Evolutionary conservation across 2,888 invertebrate genomes (phyloP).

Genomic region (Lepidochitona cinerea): DNA sequence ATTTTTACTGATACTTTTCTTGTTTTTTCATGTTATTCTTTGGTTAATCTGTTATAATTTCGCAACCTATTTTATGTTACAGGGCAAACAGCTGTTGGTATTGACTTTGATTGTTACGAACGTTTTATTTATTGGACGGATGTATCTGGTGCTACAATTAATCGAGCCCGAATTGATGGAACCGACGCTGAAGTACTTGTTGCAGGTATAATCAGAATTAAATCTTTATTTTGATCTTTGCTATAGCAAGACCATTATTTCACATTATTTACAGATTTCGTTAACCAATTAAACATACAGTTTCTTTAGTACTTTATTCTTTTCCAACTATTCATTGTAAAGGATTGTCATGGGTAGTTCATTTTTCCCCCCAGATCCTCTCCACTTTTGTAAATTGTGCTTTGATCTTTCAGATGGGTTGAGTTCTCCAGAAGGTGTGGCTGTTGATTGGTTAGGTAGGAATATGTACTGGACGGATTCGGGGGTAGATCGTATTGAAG

Average conservation of each 20-base stretch:
- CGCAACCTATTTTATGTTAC: conserved; percentile 15
- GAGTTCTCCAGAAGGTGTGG: conserved; percentile 92
- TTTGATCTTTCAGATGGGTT: conserved; percentile 74
- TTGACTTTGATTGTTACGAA: conserved; percentile 91
- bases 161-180: conserved; percentile 84
- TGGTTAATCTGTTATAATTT: background rate
- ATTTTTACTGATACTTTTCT: too few species aligned
- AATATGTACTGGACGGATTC: conserved; percentile 99
- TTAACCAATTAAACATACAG: too few species aligned
- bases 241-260: too few species aligned
- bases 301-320: too few species aligned
- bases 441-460: conserved; percentile 92
- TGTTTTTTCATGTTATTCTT: too few species aligned
- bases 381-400: background rate
- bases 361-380: too few species aligned
- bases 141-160: conserved; percentile 83
- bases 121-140: conserved; percentile 95
- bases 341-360: too few species aligned
- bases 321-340: too few species aligned
- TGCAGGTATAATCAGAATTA: too few species aligned
- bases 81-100: conserved; percentile 89
- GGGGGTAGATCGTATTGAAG: conserved; percentile 87
- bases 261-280: too few species aligned
- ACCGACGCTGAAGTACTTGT: conserved; percentile 78
- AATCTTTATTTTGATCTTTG: too few species aligned